Evolutionary conservation across 35 echinoderm and acorn worm genomes (phyloP), one percentile per base, ranked within the genome.

Genomic region (Amphiura filiformis): DNA sequence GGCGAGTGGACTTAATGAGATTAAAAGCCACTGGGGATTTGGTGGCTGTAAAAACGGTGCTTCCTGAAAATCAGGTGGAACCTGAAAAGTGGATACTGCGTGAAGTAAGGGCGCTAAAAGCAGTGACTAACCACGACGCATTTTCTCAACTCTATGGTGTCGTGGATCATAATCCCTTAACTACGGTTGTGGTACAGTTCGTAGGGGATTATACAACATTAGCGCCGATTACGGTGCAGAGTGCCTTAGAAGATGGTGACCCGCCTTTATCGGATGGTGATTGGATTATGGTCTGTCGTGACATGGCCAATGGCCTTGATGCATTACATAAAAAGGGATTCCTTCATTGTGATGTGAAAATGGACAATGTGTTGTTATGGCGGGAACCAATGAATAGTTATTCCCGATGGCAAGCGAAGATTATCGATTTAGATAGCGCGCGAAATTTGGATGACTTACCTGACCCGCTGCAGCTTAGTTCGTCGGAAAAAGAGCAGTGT

Each of bases 181-280:
- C 61, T 70, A 70, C 61, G 3, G 9, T 70, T 13, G 61, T 70
- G 15, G 28, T 70, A 4, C 61, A 70, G 61, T 70, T 70, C 26
- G 26, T 70, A 70, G 61, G 61, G 44, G 61, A 70, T 70, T 70
- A 70, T 70, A 26, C 9, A n/a, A 26, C 28, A 15, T 70, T 70
- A 70, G 44, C 17, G 28, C 61, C 61, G 7, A 70, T 70, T n/a
- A 11, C 61, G 7, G 61, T 70, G 4, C 61, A 11, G 26, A 70
- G 61, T n/a, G 61, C 61, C 61, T 52, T 70, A 70, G 61, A 70
- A n/a, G 61, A 70, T n/a, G 44, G 61, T n/a, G 61, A 70, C 26
- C 61, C 61, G 61, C 11, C 61, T 26, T 70, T 70, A 70, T 18
- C 61, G 28, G 61, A 70, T 70, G 61, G 61, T n/a, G 61, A 70